Percentiles rank a stretch among this genome's conserved stretches.
Evolutionary conservation across 2,113 vertebrate species (phyloP).

Genomic region (Elgaria multicarinata): DNA sequence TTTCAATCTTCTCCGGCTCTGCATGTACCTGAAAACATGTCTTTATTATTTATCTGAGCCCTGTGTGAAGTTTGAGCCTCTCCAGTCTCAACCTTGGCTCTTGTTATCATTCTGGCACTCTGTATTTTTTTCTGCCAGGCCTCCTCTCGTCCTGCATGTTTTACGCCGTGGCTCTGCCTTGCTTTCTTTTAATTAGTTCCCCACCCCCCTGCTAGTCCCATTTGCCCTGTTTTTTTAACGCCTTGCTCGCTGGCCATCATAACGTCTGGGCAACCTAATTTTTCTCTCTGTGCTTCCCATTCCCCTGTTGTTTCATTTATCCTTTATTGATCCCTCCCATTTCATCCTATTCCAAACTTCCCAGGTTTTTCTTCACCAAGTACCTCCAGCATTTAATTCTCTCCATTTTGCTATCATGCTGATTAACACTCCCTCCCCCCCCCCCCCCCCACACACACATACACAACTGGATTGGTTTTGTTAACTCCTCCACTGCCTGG

Average conservation of each 20-base stretch:
- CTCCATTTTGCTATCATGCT: not conserved
- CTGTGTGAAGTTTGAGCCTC: not conserved
- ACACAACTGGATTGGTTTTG: not conserved
- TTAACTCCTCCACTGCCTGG: not conserved
- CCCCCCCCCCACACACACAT: no score
- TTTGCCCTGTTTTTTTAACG: conserved; percentile 68
- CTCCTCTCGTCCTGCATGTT: conserved; percentile 45
- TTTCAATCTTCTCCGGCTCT: not conserved
- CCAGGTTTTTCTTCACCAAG: not conserved
- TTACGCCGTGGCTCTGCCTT: conserved; percentile 66
- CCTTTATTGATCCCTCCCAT: conserved; percentile 60
- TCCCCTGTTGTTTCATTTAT: conserved; percentile 31
- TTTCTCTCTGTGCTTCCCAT: conserved; percentile 42
- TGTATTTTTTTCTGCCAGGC: conserved; percentile 44
- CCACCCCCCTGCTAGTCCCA: conserved; percentile 37
- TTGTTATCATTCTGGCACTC: conserved; percentile 15
- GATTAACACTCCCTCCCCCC: not conserved
- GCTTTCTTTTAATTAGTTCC: conserved; percentile 67
- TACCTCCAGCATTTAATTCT: conserved; percentile 1
- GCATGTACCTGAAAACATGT: not conserved
- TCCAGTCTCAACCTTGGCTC: conserved; percentile 40
- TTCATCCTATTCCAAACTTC: conserved; percentile 41
- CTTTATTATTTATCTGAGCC: conserved; percentile 40
- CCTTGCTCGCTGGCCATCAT: conserved; percentile 63
- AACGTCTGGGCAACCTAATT: conserved; percentile 67